Conservation (phyloP, 2,888 invertebrate genomes). For the Seira musarum region DNA sequence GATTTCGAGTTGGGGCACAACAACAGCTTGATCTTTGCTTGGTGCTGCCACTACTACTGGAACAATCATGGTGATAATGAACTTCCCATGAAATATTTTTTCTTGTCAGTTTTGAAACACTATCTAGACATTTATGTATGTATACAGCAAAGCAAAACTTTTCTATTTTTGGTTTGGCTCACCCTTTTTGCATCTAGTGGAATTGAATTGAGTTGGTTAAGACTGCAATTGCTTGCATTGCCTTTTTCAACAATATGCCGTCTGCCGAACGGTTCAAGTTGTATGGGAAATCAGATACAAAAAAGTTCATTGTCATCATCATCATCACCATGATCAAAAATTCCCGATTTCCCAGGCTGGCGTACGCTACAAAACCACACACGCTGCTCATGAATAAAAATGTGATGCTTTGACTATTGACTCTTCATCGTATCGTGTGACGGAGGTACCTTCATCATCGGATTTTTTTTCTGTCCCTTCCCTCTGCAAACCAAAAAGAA, state of each 20-base stretch:
- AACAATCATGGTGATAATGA: neutral
- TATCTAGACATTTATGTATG: slow-evolving; percentile 18
- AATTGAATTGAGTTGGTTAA: neutral
- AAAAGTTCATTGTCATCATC: slow-evolving; percentile 45
- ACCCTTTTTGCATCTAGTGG: too few relatives aligned
- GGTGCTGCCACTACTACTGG: slow-evolving; percentile 13
- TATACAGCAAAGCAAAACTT: neutral
- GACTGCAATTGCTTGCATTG: too few relatives aligned
- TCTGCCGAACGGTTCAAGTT: slow-evolving; percentile 26
- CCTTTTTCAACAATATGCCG: slow-evolving; percentile 50
- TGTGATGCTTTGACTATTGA: neutral
- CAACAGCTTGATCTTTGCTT: slow-evolving; percentile 44
- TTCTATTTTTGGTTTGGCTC: neutral
- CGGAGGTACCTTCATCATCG: too few relatives aligned
- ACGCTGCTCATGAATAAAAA: slow-evolving; percentile 40
- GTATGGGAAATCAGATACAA: slow-evolving; percentile 41
- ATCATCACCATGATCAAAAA: neutral
- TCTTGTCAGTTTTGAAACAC: slow-evolving; percentile 23
- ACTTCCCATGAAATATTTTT: slow-evolving; percentile 1
- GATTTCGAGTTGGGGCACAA: slow-evolving; percentile 11
- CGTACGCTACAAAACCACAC: slow-evolving; percentile 51
- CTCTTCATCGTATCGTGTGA: too few relatives aligned
- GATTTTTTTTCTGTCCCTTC: too few relatives aligned
- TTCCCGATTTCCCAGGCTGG: slow-evolving; percentile 38
- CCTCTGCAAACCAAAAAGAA: slow-evolving; percentile 4